Evolutionary conservation across 1,140 invertebrate genomes (phyloP).

Genomic region (Steinernema feltiae): DNA sequence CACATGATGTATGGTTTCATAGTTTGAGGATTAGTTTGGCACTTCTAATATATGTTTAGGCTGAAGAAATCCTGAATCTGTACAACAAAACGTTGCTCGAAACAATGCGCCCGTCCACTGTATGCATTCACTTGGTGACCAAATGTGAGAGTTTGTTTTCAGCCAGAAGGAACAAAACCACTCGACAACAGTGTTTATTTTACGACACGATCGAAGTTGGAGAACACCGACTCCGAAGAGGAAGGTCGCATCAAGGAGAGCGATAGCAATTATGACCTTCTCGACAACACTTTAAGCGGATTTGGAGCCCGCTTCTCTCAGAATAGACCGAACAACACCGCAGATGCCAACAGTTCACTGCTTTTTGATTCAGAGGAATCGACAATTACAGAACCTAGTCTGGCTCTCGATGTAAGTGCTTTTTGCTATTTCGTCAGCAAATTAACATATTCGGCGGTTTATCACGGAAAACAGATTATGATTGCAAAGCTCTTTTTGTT

Average conservation of each 20-base stretch:
- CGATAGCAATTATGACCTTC: not conserved
- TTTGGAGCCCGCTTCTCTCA: not conserved
- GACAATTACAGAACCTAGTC: not conserved
- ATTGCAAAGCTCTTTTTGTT: no score
- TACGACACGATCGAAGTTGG: not conserved
- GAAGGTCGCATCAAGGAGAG: not conserved
- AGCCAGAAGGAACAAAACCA: not conserved
- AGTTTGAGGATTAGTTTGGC: not conserved
- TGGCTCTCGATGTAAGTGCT: not conserved
- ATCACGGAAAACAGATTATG: not conserved
- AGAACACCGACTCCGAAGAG: not conserved
- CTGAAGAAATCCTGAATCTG: not conserved
- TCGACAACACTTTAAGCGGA: not conserved
- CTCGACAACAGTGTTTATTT: not conserved
- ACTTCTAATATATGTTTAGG: not conserved
- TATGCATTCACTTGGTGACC: not conserved
- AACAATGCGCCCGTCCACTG: not conserved
- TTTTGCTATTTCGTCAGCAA: not conserved
- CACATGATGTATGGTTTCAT: not conserved
- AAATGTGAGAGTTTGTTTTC: not conserved
- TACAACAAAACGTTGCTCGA: not conserved
- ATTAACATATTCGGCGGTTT: not conserved
- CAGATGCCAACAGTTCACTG: not conserved
- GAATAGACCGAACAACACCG: not conserved
- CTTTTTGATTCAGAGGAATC: not conserved